These are phyloP conservation scores for Sapayoa aenigma DNA, from an alignment of 2,113 vertebrate species.

Conservation along the genomic window DNA sequence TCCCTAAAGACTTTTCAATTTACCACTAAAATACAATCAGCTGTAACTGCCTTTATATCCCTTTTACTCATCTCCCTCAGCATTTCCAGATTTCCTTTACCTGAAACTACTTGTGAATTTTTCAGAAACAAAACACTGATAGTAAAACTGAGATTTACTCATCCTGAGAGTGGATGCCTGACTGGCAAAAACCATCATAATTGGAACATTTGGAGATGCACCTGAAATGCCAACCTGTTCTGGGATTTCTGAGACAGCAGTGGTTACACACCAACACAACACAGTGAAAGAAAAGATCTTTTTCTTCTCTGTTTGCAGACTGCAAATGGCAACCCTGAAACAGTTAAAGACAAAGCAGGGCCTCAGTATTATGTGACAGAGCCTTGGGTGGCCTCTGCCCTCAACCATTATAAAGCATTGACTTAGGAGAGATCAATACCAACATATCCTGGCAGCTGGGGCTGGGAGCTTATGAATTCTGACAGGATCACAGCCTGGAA, in stretches of 20 bases:
- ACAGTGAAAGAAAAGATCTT: background rate
- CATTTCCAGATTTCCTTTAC: background rate
- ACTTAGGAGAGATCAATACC: background rate
- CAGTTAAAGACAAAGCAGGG: background rate
- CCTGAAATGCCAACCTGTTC: background rate
- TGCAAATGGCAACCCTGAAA: background rate
- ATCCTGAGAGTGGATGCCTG: background rate
- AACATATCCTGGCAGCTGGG: background rate
- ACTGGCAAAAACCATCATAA: background rate
- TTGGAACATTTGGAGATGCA: background rate
- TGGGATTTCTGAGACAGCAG: background rate
- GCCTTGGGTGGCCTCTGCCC: background rate
- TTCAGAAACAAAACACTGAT: background rate
- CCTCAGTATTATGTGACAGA: background rate
- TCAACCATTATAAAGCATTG: background rate
- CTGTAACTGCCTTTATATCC: background rate
- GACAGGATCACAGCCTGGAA: slow-evolving; percentile 2
- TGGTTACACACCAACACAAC: background rate
- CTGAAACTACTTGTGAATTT: background rate
- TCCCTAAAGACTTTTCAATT: background rate
- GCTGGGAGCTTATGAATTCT: background rate
- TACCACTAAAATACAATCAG: background rate
- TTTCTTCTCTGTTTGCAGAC: background rate
- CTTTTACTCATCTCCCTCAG: background rate
- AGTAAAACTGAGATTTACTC: background rate